Base-by-base conservation (phyloP, 1,140 invertebrate genomes). In the Nasonia vitripennis region DNA sequence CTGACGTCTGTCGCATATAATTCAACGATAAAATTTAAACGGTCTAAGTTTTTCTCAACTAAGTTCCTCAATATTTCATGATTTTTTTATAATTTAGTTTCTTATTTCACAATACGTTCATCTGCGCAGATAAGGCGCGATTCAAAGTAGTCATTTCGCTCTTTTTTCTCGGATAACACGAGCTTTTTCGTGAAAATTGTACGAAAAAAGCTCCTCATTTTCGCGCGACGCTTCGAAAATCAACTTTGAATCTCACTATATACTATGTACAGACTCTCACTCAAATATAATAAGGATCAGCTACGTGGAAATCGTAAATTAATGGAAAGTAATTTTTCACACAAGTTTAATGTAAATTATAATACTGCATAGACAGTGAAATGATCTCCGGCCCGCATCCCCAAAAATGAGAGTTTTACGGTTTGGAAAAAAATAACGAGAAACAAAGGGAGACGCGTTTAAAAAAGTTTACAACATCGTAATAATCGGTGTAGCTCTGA, bases 381-480 rank as follows among this genome's bases (percentile, higher is more conserved):
- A 51, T 51, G 48, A 51, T 51, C 14, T 51, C 11, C 4, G 48
- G 23, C 23, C 27, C 23, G 68, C 68, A 34, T 31, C 68, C 68
- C 11, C 68, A 3, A 7, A 71, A 34, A 71, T 11, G 67, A 34
- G 27, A 27, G 6, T n/a, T 27, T 27, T n/a, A 14, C 5, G 34
- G 23, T 12, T 71, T 34, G 9, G 20, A 71, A 31, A 34, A 34
- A n/a, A 31, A 2, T 14, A 41, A 70, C 5, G 10, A 27, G 37
- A 37, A 70, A 27, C 27, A 70, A 34, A 51, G n/a, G 68, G 7
- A 23, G 62, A 80, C 10, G 17, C 20, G 7, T 48, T 48, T 27
- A 71, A 71, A 81, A 81, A 62, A 71, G 45, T 80, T n/a, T 68
- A 81, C 62, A 80, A 80, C 62, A 45, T 80, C 23, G 62, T 23